These are phyloP conservation scores for Eidolon dupreanum DNA, from an alignment of 2,797 vertebrate species.

Conservation along the genomic window DNA sequence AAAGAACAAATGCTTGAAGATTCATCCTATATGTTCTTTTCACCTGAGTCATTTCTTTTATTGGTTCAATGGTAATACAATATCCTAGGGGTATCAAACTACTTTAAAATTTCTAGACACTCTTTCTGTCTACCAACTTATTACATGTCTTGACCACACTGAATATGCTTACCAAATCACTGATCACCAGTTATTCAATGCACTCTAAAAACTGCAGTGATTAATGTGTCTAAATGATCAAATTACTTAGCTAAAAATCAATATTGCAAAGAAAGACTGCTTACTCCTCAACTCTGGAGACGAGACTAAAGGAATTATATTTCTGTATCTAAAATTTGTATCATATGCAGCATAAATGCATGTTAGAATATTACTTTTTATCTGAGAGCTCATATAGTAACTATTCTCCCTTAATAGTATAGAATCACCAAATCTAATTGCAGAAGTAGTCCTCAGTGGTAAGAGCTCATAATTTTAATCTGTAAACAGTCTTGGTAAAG, in stretches of 20 bases:
- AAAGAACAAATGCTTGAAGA: background rate
- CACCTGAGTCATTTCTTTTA: background rate
- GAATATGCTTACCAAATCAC: background rate
- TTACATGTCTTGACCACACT: background rate
- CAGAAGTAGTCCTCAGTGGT: background rate
- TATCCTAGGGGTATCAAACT: background rate
- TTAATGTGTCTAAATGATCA: conserved; percentile 55
- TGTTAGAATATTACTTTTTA: background rate
- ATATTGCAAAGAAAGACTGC: conserved; percentile 57
- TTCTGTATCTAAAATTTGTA: background rate
- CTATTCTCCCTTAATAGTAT: background rate
- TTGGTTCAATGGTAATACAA: background rate
- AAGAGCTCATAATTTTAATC: background rate
- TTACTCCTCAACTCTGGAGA: conserved; percentile 39
- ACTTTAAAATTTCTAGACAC: background rate
- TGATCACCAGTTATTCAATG: conserved; percentile 5
- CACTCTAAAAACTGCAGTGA: conserved; percentile 42
- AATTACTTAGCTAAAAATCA: conserved; percentile 69
- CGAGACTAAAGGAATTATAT: background rate
- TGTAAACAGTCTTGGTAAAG: background rate
- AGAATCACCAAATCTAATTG: background rate
- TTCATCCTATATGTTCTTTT: background rate
- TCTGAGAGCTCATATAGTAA: background rate
- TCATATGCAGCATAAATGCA: background rate
- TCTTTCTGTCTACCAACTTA: background rate